Conservation (phyloP, 2,113 vertebrate species). For the Misgurnus anguillicaudatus region DNA sequence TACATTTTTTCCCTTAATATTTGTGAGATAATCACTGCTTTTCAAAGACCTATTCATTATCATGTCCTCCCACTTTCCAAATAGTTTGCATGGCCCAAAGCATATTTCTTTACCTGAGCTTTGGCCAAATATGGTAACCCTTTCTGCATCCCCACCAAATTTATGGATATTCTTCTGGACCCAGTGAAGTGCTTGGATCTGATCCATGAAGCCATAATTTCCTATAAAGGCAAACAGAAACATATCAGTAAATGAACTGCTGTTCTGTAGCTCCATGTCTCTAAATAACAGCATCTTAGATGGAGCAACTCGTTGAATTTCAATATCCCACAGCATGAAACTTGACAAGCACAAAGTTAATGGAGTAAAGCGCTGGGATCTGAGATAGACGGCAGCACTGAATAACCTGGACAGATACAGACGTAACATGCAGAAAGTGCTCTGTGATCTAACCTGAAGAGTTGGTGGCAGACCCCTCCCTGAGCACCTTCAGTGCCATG, state of each 20-base stretch:
- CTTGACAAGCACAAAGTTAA: constrained; percentile 15
- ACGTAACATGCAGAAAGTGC: neutral
- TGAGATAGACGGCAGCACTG: constrained; percentile 2
- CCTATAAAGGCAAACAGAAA: constrained; percentile 59
- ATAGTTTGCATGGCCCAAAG: too few species aligned
- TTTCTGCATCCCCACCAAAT: constrained; percentile 78
- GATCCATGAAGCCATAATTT: constrained; percentile 82
- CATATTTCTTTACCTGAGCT: constrained; percentile 69
- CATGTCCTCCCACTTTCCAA: too few species aligned
- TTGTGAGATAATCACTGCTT: too few species aligned
- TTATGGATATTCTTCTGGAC: constrained; percentile 74
- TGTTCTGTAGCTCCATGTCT: neutral
- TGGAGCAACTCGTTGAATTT: neutral
- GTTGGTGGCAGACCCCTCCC: constrained; percentile 72
- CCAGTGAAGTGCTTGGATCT: constrained; percentile 78
- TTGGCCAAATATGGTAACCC: constrained; percentile 78
- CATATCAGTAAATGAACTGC: neutral
- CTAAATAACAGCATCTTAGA: neutral
- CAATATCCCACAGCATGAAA: neutral
- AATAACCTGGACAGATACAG: neutral
- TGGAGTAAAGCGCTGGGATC: neutral
- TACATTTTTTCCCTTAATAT: too few species aligned
- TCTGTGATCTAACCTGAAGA: constrained; percentile 70
- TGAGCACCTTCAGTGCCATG: constrained; percentile 72
- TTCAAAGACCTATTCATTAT: too few species aligned